Base-by-base conservation (phyloP, 2,888 invertebrate species). In the Xylocampa areola region DNA sequence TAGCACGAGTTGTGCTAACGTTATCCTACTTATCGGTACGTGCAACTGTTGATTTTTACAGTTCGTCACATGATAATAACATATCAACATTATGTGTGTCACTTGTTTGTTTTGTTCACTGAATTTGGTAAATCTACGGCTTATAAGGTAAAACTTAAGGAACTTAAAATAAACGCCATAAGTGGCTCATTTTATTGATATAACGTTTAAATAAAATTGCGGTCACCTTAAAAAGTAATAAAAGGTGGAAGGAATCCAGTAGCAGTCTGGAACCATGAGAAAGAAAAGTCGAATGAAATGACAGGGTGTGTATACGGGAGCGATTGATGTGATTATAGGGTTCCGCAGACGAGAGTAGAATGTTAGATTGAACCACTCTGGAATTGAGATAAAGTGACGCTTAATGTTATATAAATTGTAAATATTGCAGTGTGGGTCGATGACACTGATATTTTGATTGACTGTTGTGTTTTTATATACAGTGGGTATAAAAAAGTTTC, bases 201-300 rank as follows among this genome's bases (percentile, higher is more conserved):
- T 80, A 88, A 76, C 85, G 84, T 87, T 88, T 89, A 88, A 87
- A 86, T 84, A 80, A 89, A 88, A 90, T 87, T 90, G 86, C 85
- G 87, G 87, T 85, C 86, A 84, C 80, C 79, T 84, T 79, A 79
- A 83, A 87, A 87, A 85, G 77, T 68, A 82, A 84, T 85, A 88
- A 89, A 91, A 87, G 84, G 68, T 66, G 73, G 79, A 81, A 80
- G 87, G 89, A 90, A 91, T 92, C 80, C 93, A 90, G 93, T 92
- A 93, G 93, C 93, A 81, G 84, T 81, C 82, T 81, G 85, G 84
- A 87, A 75, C 87, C 92, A 90, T 92, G 93, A 92, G 92, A 94
- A 93, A 92, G 91, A 89, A 81, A 83, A 81, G 83, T 79, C 75
- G 84, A 87, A 87, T 89, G 82, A 87, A 85, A 85, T 82, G 85